Evolutionary conservation across 2,888 invertebrate genomes (phyloP).

Genomic region (Dryobotodes eremita): DNA sequence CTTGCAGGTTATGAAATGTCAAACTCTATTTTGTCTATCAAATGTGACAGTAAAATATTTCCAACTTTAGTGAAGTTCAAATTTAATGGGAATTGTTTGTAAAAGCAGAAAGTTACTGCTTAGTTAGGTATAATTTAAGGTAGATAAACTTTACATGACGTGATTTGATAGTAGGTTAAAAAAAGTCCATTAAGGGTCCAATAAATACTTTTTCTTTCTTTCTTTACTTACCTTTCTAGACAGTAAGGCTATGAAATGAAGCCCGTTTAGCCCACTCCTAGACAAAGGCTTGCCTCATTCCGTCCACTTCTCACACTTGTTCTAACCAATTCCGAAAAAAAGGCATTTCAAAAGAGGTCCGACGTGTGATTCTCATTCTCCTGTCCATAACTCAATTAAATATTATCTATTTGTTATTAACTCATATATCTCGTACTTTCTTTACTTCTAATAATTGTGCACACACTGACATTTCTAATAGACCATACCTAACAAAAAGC

Average conservation of each 20-base stretch:
- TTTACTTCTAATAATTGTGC: not conserved
- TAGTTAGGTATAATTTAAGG: not conserved
- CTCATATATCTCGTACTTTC: no score
- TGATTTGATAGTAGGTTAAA: not conserved
- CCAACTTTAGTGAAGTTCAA: not conserved
- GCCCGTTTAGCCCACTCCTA: not conserved
- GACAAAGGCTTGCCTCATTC: not conserved
- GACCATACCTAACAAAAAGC: not conserved
- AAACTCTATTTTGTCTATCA: not conserved
- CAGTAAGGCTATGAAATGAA: not conserved
- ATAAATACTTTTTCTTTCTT: not conserved
- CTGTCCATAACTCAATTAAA: not conserved
- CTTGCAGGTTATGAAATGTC: not conserved
- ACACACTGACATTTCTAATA: no score
- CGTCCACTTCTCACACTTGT: not conserved
- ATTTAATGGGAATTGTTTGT: not conserved
- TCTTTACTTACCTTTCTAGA: not conserved
- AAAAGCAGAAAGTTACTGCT: not conserved
- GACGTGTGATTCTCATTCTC: not conserved
- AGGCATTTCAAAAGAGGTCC: not conserved
- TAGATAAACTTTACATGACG: not conserved
- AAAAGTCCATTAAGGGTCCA: not conserved
- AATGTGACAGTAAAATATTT: not conserved
- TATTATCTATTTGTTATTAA: not conserved
- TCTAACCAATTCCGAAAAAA: not conserved